These are phyloP conservation scores for Neomonachus schauinslandi DNA, from an alignment of 2,113 vertebrate genomes.

Conservation along the genomic window DNA sequence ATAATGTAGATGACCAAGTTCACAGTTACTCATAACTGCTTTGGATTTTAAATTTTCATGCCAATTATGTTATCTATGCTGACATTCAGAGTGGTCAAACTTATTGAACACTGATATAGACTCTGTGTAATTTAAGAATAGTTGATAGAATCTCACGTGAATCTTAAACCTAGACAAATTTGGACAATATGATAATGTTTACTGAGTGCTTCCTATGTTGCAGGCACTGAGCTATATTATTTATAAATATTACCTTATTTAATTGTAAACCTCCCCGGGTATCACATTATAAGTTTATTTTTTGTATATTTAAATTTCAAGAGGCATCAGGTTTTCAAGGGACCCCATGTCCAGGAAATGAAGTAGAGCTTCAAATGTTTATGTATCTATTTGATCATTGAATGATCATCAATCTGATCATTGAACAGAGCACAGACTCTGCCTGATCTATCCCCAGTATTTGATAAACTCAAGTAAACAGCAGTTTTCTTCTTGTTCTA, in stretches of 20 bases:
- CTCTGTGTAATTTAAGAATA: neutral
- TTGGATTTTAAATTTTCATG: neutral
- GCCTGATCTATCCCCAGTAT: neutral
- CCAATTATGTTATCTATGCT: neutral
- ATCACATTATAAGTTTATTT: neutral
- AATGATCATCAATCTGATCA: neutral
- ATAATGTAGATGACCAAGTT: neutral
- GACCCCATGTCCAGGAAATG: neutral
- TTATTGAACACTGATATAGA: neutral
- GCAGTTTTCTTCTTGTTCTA: neutral
- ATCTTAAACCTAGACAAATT: neutral
- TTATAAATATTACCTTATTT: neutral
- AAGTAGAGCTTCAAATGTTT: neutral
- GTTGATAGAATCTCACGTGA: neutral
- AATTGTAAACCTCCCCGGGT: neutral
- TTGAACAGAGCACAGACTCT: neutral
- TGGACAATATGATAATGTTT: neutral
- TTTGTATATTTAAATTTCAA: constrained; percentile 44
- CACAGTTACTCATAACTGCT: neutral
- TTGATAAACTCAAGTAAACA: neutral
- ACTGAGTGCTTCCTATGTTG: neutral
- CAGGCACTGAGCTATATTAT: neutral
- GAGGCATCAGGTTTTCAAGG: constrained; percentile 20
- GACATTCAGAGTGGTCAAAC: constrained; percentile 9
- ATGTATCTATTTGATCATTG: constrained; percentile 35